A percentile compares a stretch with the other conserved stretches of the same genome.
Conservation (phyloP, 1,140 invertebrate species). For the Tetragnatha versicolor region DNA sequence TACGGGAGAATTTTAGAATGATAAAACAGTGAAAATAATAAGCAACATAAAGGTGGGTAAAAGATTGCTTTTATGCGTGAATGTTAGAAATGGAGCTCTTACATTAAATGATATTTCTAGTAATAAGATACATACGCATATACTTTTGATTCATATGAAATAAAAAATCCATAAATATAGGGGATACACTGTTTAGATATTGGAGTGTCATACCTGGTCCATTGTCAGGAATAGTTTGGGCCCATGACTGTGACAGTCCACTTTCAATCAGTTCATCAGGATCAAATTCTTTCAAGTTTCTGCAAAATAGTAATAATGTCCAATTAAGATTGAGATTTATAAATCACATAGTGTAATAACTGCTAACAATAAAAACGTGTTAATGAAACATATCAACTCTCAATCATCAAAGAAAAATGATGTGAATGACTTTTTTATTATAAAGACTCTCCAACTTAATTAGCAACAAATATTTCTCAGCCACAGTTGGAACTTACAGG, state of each 20-base stretch:
- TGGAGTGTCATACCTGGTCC: conserved; percentile 24
- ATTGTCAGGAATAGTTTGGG: conserved; percentile 34
- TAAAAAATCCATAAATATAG: not conserved
- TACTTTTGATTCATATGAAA: not conserved
- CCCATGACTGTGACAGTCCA: conserved; percentile 49
- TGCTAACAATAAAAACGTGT: too few relatives aligned
- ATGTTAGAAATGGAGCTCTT: not conserved
- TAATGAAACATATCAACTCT: too few relatives aligned
- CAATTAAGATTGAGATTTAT: not conserved
- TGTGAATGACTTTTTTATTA: too few relatives aligned
- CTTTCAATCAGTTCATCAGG: conserved; percentile 52
- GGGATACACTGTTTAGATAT: not conserved
- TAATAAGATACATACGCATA: not conserved
- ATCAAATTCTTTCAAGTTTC: conserved; percentile 46
- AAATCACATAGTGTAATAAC: not conserved
- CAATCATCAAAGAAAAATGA: too few relatives aligned
- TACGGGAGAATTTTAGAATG: too few relatives aligned
- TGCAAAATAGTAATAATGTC: not conserved
- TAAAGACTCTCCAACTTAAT: too few relatives aligned
- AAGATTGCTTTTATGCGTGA: too few relatives aligned
- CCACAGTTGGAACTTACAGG: too few relatives aligned
- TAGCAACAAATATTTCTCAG: too few relatives aligned
- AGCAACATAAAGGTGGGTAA: too few relatives aligned
- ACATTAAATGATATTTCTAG: too few relatives aligned
- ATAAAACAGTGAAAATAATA: too few relatives aligned